These are phyloP conservation scores for Antitype chi DNA, from an alignment of 2,888 invertebrate genomes.

Conservation along the genomic window DNA sequence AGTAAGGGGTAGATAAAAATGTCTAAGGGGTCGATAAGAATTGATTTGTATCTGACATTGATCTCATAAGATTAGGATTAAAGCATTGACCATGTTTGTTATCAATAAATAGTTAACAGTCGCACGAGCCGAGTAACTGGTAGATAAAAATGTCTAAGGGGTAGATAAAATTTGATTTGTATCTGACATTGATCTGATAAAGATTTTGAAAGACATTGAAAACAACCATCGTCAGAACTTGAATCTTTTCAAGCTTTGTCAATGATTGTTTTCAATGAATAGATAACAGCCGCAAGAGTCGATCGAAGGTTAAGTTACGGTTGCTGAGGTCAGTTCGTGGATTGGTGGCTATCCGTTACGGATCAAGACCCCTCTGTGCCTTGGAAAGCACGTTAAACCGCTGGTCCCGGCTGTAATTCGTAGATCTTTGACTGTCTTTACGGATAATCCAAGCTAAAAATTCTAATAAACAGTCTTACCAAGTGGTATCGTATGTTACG, in stretches of 20 bases:
- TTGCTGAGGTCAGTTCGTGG: neutral
- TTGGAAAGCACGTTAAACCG: neutral
- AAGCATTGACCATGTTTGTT: conserved; percentile 14
- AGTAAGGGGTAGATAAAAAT: conserved; percentile 14
- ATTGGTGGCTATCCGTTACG: neutral
- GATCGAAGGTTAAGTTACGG: too few species aligned
- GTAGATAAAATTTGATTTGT: too few species aligned
- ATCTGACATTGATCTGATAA: too few species aligned
- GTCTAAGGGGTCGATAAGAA: conserved; percentile 13
- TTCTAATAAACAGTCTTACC: too few species aligned
- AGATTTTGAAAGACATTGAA: too few species aligned
- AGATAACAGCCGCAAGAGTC: too few species aligned
- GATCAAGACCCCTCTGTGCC: too few species aligned
- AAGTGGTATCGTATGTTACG: too few species aligned
- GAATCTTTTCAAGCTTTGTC: too few species aligned
- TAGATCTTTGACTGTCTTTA: neutral
- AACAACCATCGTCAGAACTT: too few species aligned
- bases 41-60: conserved; percentile 24
- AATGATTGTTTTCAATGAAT: too few species aligned
- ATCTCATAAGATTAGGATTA: conserved; percentile 20
- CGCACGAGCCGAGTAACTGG: neutral
- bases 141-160: too few species aligned
- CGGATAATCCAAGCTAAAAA: neutral
- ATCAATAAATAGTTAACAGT: neutral
- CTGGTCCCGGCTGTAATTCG: neutral